Conservation (phyloP, 2,113 vertebrate species). For the Malurus cyaneus region DNA sequence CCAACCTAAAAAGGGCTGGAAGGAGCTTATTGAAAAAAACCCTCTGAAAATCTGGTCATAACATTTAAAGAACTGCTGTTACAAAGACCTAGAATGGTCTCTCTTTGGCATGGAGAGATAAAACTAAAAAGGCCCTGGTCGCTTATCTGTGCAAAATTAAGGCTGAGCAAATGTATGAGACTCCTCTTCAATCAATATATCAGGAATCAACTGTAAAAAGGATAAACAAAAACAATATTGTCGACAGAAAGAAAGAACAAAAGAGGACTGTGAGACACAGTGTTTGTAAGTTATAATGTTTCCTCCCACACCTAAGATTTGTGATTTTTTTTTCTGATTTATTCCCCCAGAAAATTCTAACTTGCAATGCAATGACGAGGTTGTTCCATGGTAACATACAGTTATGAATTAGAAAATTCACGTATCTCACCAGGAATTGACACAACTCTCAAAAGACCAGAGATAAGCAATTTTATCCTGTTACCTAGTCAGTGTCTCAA, state of each 20-base stretch:
- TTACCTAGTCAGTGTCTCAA: not conserved
- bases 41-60: not conserved
- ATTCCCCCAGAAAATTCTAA: not conserved
- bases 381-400: not conserved
- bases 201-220: not conserved
- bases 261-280: fast-evolving
- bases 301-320: not conserved
- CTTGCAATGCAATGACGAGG: not conserved
- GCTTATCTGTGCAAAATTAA: not conserved
- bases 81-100: not conserved
- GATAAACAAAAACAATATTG: not conserved
- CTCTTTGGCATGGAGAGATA: fast-evolving
- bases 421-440: not conserved
- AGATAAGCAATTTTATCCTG: not conserved
- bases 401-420: not conserved
- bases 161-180: not conserved
- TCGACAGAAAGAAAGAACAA: not conserved
- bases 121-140: not conserved
- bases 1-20: not conserved
- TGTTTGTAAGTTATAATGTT: not conserved
- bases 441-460: not conserved
- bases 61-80: not conserved
- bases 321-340: not conserved
- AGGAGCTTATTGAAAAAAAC: not conserved
- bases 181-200: not conserved